Evolutionary conservation across 2,113 vertebrate species (phyloP).

Genomic region (Chionis minor): DNA sequence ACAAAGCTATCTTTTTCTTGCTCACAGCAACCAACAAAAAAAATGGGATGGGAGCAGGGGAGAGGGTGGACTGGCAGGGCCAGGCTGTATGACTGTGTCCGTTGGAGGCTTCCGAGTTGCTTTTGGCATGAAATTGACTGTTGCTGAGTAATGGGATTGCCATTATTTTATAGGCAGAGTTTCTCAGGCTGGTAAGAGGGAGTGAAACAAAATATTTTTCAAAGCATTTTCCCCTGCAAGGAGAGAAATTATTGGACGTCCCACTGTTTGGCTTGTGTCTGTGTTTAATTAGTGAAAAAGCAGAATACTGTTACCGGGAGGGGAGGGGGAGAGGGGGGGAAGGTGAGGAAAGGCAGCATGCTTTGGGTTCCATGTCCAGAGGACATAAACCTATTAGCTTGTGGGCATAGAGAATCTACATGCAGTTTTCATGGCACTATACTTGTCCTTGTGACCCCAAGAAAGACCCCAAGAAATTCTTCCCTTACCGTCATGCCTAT

Average conservation of each 20-base stretch:
- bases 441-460: not conserved
- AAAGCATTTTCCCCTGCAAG: not conserved
- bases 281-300: not conserved
- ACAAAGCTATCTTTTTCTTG: not conserved
- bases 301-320: not conserved
- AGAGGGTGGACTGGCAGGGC: not conserved
- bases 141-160: not conserved
- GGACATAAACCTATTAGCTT: not conserved
- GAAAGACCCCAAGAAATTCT: not conserved
- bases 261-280: not conserved
- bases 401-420: not conserved
- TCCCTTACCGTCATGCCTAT: not conserved
- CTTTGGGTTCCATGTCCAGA: not conserved
- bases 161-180: not conserved
- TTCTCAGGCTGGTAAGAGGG: not conserved
- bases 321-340: not conserved
- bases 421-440: not conserved
- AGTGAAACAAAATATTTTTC: not conserved
- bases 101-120: not conserved
- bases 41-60: rapidly evolving
- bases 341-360: not conserved
- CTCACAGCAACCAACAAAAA: not conserved
- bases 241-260: not conserved
- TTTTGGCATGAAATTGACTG: not conserved
- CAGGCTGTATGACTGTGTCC: not conserved